Evolutionary conservation across 2,113 vertebrate genomes (phyloP), one percentile per base, ranked within the genome.

Genomic region (Motacilla alba): DNA sequence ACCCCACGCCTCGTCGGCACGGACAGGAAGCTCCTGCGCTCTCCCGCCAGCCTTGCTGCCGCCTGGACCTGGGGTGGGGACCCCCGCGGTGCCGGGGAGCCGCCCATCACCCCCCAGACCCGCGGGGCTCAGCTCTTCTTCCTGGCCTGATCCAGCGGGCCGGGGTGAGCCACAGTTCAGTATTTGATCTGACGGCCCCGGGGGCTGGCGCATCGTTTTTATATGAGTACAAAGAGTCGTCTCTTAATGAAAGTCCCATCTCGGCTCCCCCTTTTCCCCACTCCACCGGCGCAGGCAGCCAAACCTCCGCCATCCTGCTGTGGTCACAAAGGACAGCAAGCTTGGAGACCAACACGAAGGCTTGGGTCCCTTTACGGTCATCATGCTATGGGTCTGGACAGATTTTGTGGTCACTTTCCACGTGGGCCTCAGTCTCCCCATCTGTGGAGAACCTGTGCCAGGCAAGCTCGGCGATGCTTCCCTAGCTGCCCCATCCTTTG

Each of bases 161-260:
- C 1, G 86, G 95, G 97, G 96, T 97, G 95, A 97, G 90, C 77
- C 0, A 3, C 86, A 97, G 97, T 97, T 97, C 96, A 97, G 75
- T 83, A 90, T 96, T 97, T 97, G 96, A 95, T 97, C 91, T 94
- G 84, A 76, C 1, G 13, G 96, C 96, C 93, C 73, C 21, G 5
- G 75, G 92, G 94, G 67, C 81, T 83, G 63, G 68, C 5, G 74
- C 94, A 68, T 94, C 84, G 2, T 83, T 94, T 95, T 94, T 88
- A 91, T 94, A 83, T 17, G 89, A 96, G 92, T 94, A 95, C 95
- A 96, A 95, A 95, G 94, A 93, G 87, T 84, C 23, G 15, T 94
- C 66, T 86, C 66, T 92, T 97, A 96, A 96, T 97, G 90, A 94
- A 96, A 97, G 88, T 89, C 95, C 90, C 20, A 6, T 66, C 76